Evolutionary conservation across 2,797 vertebrate species (phyloP).

Genomic region (Siniperca undulata): DNA sequence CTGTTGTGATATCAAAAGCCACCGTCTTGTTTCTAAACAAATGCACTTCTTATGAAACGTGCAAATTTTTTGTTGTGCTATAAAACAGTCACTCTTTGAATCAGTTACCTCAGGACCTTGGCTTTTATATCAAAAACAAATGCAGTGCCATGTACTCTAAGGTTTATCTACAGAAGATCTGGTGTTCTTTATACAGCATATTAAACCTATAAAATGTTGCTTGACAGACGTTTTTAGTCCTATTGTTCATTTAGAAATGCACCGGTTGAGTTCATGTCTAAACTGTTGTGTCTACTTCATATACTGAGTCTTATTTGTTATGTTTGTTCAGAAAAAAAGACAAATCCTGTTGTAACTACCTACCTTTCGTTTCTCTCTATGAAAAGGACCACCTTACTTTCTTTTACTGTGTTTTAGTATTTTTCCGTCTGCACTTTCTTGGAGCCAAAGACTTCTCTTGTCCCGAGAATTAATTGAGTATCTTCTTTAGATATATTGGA

Average conservation of each 20-base stretch:
- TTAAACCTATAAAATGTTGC: conserved; percentile 16
- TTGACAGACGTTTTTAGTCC: conserved; percentile 14
- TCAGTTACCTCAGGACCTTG: conserved; percentile 69
- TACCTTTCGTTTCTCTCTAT: conserved; percentile 28
- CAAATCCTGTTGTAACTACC: conserved; percentile 23
- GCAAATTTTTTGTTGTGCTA: background rate
- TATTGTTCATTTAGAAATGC: conserved; percentile 29
- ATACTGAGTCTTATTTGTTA: conserved; percentile 34
- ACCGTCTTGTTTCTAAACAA: conserved; percentile 66
- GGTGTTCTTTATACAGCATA: conserved; percentile 20
- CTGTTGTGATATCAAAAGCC: conserved; percentile 85
- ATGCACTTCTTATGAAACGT: conserved; percentile 11
- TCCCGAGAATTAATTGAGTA: conserved; percentile 58
- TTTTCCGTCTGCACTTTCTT: conserved; percentile 41
- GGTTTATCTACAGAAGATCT: conserved; percentile 86
- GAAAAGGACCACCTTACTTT: conserved; percentile 36
- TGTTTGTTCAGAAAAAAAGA: conserved; percentile 35
- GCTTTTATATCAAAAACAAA: conserved; percentile 86
- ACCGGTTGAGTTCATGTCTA: conserved; percentile 34
- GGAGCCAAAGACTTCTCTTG: conserved; percentile 63
- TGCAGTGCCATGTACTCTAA: conserved; percentile 67
- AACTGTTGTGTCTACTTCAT: conserved; percentile 38
- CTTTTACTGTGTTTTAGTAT: conserved; percentile 34
- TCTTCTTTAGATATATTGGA: conserved; percentile 86
- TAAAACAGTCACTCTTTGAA: conserved; percentile 8